These are phyloP conservation scores for Gastrophysa polygoni DNA, from an alignment of 2,888 invertebrate species.

Conservation along the genomic window DNA sequence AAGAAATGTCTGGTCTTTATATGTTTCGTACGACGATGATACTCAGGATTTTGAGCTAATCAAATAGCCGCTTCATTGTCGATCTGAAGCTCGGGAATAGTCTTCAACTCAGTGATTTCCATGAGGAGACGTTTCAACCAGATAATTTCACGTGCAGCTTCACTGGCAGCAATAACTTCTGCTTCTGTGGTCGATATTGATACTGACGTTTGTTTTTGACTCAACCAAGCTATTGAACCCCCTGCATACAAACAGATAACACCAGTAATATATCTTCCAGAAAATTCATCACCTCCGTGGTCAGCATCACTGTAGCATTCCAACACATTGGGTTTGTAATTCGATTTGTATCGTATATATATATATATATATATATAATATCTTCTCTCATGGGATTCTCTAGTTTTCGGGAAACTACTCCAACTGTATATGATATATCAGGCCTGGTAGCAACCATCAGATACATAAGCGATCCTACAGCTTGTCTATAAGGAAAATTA, in stretches of 20 bases:
- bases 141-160: conserved; percentile 2
- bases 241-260: conserved; percentile 17
- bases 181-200: not conserved
- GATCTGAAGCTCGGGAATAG: not conserved
- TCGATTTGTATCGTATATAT: too few relatives aligned
- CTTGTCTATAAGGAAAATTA: not conserved
- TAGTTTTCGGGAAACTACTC: too few relatives aligned
- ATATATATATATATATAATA: too few relatives aligned
- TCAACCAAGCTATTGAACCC: conserved; percentile 15
- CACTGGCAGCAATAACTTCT: not conserved
- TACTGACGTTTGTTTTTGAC: conserved; percentile 19
- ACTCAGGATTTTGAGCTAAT: conserved; percentile 16
- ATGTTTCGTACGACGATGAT: conserved; percentile 14
- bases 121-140: conserved; percentile 1
- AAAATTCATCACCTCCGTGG: conserved; percentile 14
- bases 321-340: not conserved
- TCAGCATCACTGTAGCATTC: conserved; percentile 17
- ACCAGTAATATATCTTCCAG: conserved; percentile 4
- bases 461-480: conserved; percentile 23
- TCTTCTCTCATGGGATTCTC: too few relatives aligned
- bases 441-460: conserved; percentile 21
- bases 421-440: conserved; percentile 18
- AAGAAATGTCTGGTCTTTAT: conserved; percentile 18
- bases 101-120: not conserved
- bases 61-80: conserved; percentile 14